A percentile compares a stretch with the other conserved stretches of the same genome.
These are phyloP conservation scores for Radopholus similis DNA, from an alignment of 1,140 invertebrate species.

Conservation along the genomic window DNA sequence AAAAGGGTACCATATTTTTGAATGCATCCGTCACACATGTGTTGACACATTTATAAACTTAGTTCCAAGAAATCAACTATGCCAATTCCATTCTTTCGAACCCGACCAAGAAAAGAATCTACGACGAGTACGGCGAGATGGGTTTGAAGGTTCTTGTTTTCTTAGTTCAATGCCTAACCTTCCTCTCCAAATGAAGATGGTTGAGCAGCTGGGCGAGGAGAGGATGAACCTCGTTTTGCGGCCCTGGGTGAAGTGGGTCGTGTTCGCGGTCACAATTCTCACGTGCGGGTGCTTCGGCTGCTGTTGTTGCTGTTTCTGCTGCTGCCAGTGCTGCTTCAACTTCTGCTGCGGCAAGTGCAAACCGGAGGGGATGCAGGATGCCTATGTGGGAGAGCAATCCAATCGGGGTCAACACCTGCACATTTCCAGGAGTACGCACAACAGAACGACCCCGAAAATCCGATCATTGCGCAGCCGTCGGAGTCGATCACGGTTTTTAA, in stretches of 20 bases:
- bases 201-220: slow-evolving; percentile 65
- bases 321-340: slow-evolving; percentile 32
- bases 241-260: slow-evolving; percentile 58
- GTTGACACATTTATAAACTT: slow-evolving; percentile 3
- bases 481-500: neutral
- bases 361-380: slow-evolving; percentile 36
- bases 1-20: slow-evolving; percentile 33
- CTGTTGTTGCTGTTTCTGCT: slow-evolving; percentile 53
- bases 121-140: slow-evolving; percentile 64
- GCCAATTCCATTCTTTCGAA: slow-evolving; percentile 63
- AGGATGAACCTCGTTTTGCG: slow-evolving; percentile 61
- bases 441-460: neutral
- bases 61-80: slow-evolving; percentile 65
- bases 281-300: slow-evolving; percentile 52
- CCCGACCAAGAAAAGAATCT: slow-evolving; percentile 62
- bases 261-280: slow-evolving; percentile 32
- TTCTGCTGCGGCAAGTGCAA: slow-evolving; percentile 52
- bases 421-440: neutral
- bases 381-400: neutral
- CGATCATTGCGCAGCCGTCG: slow-evolving; percentile 1
- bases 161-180: neutral
- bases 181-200: slow-evolving; percentile 37
- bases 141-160: slow-evolving; percentile 59
- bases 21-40: neutral
- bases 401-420: too few relatives aligned